These are phyloP conservation scores for Blomia tropicalis DNA, from an alignment of 2,888 invertebrate species.

Conservation along the genomic window DNA sequence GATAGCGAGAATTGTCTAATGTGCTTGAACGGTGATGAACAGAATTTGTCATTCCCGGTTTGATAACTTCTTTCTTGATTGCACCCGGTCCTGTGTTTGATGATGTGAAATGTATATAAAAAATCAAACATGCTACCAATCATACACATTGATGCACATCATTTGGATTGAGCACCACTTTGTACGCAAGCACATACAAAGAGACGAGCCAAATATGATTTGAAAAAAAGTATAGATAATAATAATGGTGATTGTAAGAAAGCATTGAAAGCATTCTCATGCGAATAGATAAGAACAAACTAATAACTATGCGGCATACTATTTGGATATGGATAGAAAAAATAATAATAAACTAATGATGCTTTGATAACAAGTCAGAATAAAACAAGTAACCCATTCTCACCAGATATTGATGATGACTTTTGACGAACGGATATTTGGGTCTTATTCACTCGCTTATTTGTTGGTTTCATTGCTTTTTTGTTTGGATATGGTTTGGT, in stretches of 20 bases:
- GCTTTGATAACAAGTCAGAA: too few species aligned
- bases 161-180: too few species aligned
- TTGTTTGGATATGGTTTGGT: too few species aligned
- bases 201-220: too few species aligned
- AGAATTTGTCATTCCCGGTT: neutral
- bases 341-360: too few species aligned
- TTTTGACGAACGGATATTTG: conserved; percentile 8
- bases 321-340: too few species aligned
- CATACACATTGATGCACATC: too few species aligned
- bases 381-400: too few species aligned
- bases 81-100: neutral
- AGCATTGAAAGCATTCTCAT: neutral
- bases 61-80: neutral
- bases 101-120: neutral
- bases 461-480: neutral
- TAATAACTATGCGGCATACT: neutral
- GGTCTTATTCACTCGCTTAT: conserved; percentile 9
- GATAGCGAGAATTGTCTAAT: conserved; percentile 39
- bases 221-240: neutral
- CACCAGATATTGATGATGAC: conserved; percentile 11
- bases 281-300: neutral
- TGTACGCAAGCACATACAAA: too few species aligned
- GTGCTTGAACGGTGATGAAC: neutral
- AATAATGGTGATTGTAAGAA: neutral
- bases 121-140: neutral